Base-by-base conservation (phyloP, 2,797 vertebrate genomes). In the Aeoliscus strigatus region DNA sequence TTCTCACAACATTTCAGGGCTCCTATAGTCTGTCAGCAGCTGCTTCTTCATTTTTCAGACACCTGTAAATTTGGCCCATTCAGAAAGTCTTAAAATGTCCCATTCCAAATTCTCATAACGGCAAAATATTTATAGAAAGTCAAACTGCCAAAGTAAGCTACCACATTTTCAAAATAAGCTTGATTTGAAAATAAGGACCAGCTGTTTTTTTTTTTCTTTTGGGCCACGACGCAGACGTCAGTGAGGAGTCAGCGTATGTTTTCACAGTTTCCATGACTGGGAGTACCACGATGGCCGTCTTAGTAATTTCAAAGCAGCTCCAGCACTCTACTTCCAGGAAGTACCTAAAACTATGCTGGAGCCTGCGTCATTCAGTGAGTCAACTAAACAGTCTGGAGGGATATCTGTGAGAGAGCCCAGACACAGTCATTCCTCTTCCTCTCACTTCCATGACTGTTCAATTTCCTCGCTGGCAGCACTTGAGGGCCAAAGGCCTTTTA, bases 311-410 rank as follows among this genome's bases (percentile, higher is more conserved):
- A 48, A 78, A 75, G 73, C 63, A 75, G 80, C 75, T 60, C 70
- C 62, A 11, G 52, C 1, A 18, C 64, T 58, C 45, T 13, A 67
- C 77, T 74, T 83, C 70, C 79, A 73, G 80, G 79, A 84, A 83
- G 74, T 75, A 60, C 70, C 61, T 37, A 32, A 38, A 81, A 66
- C 35, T 76, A 79, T 74, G 78, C 56, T 9, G 51, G 26, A 49
- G 64, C 74, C 77, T 83, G 83, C 79, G 74, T 85, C 85, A 86
- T 74, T 51, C 70, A 40, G 59, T 80, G 82, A 86, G 72, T 84
- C 79, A 75, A 67, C 70, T 57, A 75, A 76, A 74, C 73, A 75
- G 73, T 75, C 67, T 66, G 68, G 45, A 66, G 67, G 74, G 67
- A 81, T 73, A 74, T 71, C 75, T 73, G 51, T 80, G 79, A 84